phyloP scores from a whole-genome alignment of 2,113 vertebrate genomes.

The Eretmochelys imbricata region DNA sequence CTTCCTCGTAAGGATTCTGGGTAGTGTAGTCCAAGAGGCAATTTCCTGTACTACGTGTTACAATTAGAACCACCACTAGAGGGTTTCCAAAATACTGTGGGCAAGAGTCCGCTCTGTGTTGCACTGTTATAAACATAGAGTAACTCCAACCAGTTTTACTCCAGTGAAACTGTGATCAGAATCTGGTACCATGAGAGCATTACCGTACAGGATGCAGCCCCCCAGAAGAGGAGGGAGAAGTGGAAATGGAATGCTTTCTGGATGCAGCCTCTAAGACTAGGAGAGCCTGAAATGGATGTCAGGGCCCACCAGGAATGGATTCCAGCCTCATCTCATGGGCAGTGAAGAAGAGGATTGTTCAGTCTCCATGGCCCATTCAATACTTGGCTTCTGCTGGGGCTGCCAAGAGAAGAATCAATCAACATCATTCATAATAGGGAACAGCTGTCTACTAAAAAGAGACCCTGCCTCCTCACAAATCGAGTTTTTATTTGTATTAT shows the following conservation, averaged over 20 bases:
- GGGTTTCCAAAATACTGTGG: conserved; percentile 66
- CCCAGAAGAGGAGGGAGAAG: background rate
- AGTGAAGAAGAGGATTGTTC: background rate
- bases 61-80: conserved; percentile 69
- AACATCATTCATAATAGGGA: background rate
- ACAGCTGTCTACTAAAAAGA: background rate
- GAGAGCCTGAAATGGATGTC: background rate
- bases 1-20: conserved; percentile 51
- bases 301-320: no score
- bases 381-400: background rate
- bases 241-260: background rate
- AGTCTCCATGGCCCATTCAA: background rate
- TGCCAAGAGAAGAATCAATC: background rate
- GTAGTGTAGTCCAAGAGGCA: conserved; percentile 65
- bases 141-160: conserved; percentile 64
- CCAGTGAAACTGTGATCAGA: conserved; percentile 33
- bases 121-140: conserved; percentile 61
- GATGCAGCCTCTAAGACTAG: background rate
- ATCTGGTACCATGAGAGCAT: background rate
- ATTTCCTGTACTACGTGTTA: conserved; percentile 58
- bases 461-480: background rate
- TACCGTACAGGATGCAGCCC: background rate
- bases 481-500: background rate
- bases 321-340: background rate
- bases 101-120: conserved; percentile 28